Conservation (phyloP, 1,140 invertebrate genomes). For the Coptotermes formosanus region DNA sequence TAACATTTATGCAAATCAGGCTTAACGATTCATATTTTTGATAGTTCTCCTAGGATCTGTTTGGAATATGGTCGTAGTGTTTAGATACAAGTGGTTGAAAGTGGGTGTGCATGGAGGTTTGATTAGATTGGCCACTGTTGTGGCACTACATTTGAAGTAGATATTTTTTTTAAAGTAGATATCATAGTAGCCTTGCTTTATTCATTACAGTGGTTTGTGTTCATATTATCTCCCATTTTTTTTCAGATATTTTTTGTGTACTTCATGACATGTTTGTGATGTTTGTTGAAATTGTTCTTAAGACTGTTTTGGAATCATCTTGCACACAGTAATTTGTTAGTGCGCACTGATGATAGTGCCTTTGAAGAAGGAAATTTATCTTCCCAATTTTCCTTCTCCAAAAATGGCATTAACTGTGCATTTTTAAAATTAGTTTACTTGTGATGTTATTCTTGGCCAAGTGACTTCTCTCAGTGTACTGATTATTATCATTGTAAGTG, state of each 20-base stretch:
- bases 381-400: neutral
- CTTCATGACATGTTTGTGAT: conserved; percentile 1
- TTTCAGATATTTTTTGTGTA: neutral
- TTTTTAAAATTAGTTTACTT: conserved; percentile 8
- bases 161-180: neutral
- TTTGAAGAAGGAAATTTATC: neutral
- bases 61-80: neutral
- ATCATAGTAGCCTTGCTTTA: neutral
- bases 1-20: no score
- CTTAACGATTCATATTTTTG: neutral
- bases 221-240: neutral
- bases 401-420: neutral
- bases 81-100: neutral
- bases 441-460: neutral
- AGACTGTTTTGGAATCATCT: neutral
- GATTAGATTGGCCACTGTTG: neutral
- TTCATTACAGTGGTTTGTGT: neutral
- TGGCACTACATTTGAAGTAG: neutral
- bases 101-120: neutral
- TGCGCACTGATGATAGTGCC: neutral
- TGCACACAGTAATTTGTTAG: neutral
- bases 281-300: neutral
- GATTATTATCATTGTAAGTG: neutral
- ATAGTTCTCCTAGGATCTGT: neutral
- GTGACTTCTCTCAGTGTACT: neutral